Percentiles rank a stretch among this genome's conserved stretches.
Conservation (phyloP, 2,113 vertebrate genomes). For the Pelecanus crispus region DNA sequence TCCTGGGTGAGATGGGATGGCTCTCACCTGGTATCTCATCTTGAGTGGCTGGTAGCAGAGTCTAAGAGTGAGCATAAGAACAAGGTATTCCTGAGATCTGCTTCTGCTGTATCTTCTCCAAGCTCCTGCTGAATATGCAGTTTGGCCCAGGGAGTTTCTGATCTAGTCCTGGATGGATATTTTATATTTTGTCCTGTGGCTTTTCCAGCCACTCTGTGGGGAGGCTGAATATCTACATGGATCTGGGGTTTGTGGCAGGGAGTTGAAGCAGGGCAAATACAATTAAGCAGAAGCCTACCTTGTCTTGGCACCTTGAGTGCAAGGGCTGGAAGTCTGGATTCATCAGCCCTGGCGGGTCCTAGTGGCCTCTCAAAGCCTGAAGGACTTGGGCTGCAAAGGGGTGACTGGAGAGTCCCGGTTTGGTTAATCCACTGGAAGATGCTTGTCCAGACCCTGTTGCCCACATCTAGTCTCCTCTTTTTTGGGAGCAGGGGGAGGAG, state of each 20-base stretch:
- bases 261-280: background rate
- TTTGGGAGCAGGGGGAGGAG: background rate
- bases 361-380: background rate
- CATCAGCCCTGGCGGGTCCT: background rate
- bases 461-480: background rate
- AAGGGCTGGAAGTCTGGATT: background rate
- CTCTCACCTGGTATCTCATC: background rate
- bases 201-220: background rate
- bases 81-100: background rate
- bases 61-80: background rate
- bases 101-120: background rate
- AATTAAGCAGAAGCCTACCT: background rate
- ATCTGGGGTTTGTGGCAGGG: background rate
- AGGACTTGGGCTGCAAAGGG: background rate
- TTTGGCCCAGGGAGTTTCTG: background rate
- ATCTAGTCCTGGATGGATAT: background rate
- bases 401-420: background rate
- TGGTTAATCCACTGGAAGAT: background rate
- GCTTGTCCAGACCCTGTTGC: background rate
- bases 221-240: background rate
- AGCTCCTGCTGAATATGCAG: background rate
- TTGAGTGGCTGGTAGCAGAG: accelerated
- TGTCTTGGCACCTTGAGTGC: background rate
- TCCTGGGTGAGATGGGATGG: background rate
- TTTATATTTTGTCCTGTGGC: background rate